Percentiles rank a stretch among this genome's conserved stretches.
Conservation (phyloP, 35 echinoderm and acorn worm species). For the Hemicentrotus pulcherrimus region DNA sequence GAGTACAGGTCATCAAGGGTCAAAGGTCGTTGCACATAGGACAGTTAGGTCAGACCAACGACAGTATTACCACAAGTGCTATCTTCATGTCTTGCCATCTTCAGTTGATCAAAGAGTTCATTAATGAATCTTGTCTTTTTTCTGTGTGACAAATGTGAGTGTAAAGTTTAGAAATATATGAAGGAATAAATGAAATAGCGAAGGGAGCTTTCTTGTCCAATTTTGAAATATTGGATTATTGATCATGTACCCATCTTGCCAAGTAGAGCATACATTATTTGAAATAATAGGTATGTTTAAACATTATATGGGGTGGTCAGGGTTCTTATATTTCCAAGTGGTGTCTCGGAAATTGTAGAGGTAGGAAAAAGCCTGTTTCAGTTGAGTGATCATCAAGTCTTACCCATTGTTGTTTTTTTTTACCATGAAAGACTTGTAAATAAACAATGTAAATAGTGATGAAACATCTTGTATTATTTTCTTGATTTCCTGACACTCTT, state of each 20-base stretch:
- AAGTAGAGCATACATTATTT: neutral
- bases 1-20: neutral
- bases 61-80: slow-evolving; percentile 35
- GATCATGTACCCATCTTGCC: neutral
- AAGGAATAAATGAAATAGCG: neutral
- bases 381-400: too few relatives aligned
- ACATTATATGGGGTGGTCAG: neutral
- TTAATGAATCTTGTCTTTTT: neutral
- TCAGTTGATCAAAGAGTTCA: neutral
- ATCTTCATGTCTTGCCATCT: neutral
- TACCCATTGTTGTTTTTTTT: too few relatives aligned
- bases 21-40: neutral
- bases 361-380: too few relatives aligned
- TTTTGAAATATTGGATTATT: neutral
- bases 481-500: too few relatives aligned
- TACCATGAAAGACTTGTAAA: too few relatives aligned
- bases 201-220: neutral
- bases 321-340: neutral
- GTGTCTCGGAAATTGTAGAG: neutral
- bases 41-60: neutral
- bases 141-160: neutral
- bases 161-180: neutral
- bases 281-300: neutral
- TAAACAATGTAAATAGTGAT: too few relatives aligned
- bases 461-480: too few relatives aligned